Conservation (phyloP, 2,888 invertebrate genomes). For the Lymantria dispar region DNA sequence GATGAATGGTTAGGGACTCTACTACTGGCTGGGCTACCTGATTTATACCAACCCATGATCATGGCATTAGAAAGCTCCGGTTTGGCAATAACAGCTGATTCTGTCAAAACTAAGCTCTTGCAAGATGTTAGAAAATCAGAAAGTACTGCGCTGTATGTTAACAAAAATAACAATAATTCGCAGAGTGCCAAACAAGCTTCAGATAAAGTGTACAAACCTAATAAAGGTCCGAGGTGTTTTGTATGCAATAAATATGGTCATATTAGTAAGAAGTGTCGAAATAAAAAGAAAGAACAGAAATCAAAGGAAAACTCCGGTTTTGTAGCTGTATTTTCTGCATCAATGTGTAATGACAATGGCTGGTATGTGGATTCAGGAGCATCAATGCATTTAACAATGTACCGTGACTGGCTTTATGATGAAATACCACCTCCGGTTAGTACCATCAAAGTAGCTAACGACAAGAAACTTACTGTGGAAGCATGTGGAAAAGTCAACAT, state of each 20-base stretch:
- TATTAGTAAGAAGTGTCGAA: neutral
- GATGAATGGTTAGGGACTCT: too few relatives aligned
- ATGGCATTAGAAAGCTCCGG: conserved; percentile 1
- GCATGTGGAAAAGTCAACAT: neutral
- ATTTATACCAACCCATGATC: too few relatives aligned
- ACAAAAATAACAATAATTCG: too few relatives aligned
- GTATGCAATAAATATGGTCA: neutral
- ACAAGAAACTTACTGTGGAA: neutral
- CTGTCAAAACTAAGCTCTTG: neutral
- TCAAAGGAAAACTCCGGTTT: neutral
- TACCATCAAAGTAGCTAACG: neutral
- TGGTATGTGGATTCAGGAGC: neutral
- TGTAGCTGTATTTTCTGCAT: neutral
- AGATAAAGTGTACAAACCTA: neutral
- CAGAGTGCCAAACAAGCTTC: neutral
- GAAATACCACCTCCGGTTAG: neutral
- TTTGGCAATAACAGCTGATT: conserved; percentile 1
- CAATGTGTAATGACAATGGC: neutral
- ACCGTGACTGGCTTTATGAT: neutral
- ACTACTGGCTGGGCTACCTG: too few relatives aligned
- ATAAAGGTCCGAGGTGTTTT: neutral
- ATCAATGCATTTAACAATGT: neutral
- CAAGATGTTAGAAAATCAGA: neutral
- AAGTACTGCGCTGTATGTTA: neutral
- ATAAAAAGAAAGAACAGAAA: neutral